A percentile compares a stretch with the other conserved stretches of the same genome.
These are phyloP conservation scores for Meta bourneti DNA, from an alignment of 2,888 invertebrate species.

Conservation along the genomic window DNA sequence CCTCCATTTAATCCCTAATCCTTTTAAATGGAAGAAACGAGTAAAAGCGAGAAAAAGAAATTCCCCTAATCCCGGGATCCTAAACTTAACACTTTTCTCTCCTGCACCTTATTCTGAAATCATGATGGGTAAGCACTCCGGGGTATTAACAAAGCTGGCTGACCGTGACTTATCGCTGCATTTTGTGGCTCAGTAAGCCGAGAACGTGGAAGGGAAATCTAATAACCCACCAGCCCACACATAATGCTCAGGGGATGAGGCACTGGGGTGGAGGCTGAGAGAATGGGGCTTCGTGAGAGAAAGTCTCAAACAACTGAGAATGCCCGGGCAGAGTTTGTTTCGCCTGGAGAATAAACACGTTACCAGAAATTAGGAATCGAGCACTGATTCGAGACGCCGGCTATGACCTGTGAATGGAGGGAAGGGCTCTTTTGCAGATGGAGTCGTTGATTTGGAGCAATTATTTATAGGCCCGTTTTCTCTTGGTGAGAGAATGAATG, in stretches of 20 bases:
- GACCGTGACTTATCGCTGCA: constrained; percentile 71
- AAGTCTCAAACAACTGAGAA: constrained; percentile 52
- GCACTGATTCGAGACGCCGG: constrained; percentile 40
- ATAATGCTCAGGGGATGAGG: constrained; percentile 51
- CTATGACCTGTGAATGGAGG: background rate
- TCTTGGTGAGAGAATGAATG: background rate
- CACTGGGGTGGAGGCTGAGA: background rate
- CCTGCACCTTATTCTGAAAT: constrained; percentile 57
- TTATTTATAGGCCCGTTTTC: constrained; percentile 46
- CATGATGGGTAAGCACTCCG: constrained; percentile 68
- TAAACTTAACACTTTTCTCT: constrained; percentile 54
- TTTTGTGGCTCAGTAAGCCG: constrained; percentile 72
- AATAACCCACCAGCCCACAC: constrained; percentile 54
- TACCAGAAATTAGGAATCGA: constrained; percentile 63
- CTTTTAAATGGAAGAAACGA: constrained; percentile 62
- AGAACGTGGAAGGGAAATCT: constrained; percentile 68
- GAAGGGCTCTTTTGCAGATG: background rate
- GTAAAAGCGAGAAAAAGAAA: background rate
- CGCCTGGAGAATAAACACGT: constrained; percentile 66
- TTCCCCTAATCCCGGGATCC: constrained; percentile 25
- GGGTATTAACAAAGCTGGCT: constrained; percentile 68
- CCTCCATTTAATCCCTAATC: constrained; percentile 50
- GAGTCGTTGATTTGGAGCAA: constrained; percentile 48
- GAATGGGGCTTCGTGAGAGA: constrained; percentile 36
- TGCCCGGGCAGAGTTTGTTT: constrained; percentile 45